Conservation (phyloP, 2,113 vertebrate species). For the Oncorhynchus keta region DNA sequence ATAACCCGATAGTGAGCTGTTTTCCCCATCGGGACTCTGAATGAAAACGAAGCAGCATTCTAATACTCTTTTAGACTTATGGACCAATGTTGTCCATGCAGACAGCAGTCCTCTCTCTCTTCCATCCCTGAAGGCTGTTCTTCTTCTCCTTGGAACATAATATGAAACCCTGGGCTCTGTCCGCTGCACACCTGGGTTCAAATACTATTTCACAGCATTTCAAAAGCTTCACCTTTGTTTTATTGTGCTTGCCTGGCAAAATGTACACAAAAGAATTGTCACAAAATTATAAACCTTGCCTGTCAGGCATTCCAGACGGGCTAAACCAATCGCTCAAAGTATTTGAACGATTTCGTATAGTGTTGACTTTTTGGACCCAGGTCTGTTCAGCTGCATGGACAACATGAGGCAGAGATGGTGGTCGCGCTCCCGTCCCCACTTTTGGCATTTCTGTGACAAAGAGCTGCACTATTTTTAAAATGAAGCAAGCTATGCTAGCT, state of each 20-base stretch:
- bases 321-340: no score
- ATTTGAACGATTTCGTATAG: no score
- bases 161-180: not conserved
- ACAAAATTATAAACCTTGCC: no score
- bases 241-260: no score
- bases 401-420: not conserved
- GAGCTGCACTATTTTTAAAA: not conserved
- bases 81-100: slow-evolving; percentile 4
- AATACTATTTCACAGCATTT: no score
- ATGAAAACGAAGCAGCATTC: slow-evolving; percentile 29
- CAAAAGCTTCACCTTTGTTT: not conserved
- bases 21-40: slow-evolving; percentile 9
- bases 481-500: not conserved
- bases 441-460: not conserved
- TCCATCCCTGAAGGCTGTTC: slow-evolving; percentile 6
- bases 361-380: no score
- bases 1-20: not conserved
- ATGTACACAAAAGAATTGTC: no score
- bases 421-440: not conserved
- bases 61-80: slow-evolving; percentile 36
- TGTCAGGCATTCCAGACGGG: no score
- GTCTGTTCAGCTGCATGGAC: no score
- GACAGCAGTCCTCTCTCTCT: not conserved
- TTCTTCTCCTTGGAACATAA: slow-evolving; percentile 7
- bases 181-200: not conserved